Evolutionary conservation across 2,797 vertebrate species (phyloP).

Genomic region (Pseudochirops corinnae): DNA sequence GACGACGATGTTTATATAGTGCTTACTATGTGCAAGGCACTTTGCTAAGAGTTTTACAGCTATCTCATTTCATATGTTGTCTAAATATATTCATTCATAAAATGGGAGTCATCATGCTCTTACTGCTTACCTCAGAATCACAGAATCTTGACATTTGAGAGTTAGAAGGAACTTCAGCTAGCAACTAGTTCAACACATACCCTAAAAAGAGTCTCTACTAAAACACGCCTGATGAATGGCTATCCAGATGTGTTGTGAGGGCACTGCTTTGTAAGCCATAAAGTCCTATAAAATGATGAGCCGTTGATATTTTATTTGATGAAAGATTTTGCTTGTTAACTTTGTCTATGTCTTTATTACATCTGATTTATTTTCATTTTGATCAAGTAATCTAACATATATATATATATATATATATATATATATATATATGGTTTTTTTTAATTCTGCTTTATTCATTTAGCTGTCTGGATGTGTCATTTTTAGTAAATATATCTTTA

Average conservation of each 20-base stretch:
- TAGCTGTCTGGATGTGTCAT: not conserved
- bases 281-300: not conserved
- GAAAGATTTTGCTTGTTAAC: not conserved
- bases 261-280: not conserved
- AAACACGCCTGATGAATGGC: not conserved
- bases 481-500: not conserved
- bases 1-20: not conserved
- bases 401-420: slow-evolving; percentile 48
- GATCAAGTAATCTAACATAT: slow-evolving; percentile 43
- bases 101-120: not conserved
- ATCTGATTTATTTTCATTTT: slow-evolving; percentile 55
- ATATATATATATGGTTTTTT: not conserved
- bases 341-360: slow-evolving; percentile 2
- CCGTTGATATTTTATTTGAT: not conserved
- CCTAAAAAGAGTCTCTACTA: not conserved
- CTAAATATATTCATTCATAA: not conserved
- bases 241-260: not conserved
- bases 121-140: not conserved
- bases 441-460: not conserved
- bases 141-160: not conserved
- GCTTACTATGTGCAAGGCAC: not conserved
- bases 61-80: not conserved
- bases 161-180: not conserved
- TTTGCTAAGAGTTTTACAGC: not conserved
- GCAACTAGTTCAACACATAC: not conserved